Conservation (phyloP, 2,113 vertebrate genomes). For the Macquaria australasica region DNA sequence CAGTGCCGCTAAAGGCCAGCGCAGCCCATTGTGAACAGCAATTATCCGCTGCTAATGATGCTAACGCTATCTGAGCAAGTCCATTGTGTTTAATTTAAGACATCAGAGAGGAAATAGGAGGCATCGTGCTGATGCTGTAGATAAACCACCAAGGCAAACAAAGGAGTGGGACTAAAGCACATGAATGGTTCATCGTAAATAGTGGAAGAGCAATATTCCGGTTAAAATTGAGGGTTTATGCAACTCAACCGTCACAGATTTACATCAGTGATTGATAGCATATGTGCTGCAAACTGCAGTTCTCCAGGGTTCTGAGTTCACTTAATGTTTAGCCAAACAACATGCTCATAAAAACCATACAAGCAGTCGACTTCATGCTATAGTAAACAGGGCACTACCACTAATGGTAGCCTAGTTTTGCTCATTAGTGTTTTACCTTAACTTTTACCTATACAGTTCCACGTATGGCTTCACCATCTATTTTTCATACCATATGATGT, state of each 20-base stretch:
- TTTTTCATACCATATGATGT: conserved; percentile 57
- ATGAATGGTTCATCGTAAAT: conserved; percentile 24
- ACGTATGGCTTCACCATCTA: conserved; percentile 58
- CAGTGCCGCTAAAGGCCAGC: conserved; percentile 41
- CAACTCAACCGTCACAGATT: background rate
- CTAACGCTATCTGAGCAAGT: conserved; percentile 61
- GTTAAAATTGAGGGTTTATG: background rate
- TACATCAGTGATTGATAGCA: background rate
- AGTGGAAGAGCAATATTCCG: conserved; percentile 4
- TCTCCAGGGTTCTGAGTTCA: conserved; percentile 4
- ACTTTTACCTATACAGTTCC: conserved; percentile 53
- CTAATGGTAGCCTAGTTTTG: conserved; percentile 55
- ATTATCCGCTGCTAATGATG: conserved; percentile 72
- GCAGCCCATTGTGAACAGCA: conserved; percentile 47
- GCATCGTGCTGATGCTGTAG: conserved; percentile 39
- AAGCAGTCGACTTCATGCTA: conserved; percentile 3
- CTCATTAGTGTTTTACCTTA: conserved; percentile 68
- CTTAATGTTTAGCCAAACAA: conserved; percentile 30
- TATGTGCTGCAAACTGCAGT: background rate
- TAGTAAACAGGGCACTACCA: conserved; percentile 50
- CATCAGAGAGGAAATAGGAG: conserved; percentile 55
- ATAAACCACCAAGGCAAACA: conserved; percentile 42
- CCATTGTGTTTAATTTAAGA: conserved; percentile 73
- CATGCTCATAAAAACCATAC: conserved; percentile 39
- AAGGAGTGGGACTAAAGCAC: background rate